Percentiles rank a stretch among this genome's conserved stretches.
Evolutionary conservation across 2,797 vertebrate species (phyloP).

Genomic region (Sebastes taczanowskii): DNA sequence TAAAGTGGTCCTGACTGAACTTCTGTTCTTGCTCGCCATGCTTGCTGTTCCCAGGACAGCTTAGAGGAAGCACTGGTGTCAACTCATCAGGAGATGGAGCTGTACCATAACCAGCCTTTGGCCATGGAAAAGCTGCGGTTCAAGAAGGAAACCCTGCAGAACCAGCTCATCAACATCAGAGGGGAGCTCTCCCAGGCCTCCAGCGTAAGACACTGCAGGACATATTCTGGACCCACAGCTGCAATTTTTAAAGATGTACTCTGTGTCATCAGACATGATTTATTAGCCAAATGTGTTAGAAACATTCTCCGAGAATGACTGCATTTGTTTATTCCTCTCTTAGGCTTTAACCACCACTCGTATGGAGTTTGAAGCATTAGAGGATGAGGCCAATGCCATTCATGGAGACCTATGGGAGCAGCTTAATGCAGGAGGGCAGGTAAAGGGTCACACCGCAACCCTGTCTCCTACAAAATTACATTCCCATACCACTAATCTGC

Average conservation of each 20-base stretch:
- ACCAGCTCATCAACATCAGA: slow-evolving; percentile 94
- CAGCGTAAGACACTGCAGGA: slow-evolving; percentile 80
- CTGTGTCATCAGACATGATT: neutral
- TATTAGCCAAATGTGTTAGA: neutral
- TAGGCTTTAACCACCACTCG: slow-evolving; percentile 90
- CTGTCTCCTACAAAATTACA: too few relatives aligned
- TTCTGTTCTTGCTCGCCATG: neutral
- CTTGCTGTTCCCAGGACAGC: slow-evolving; percentile 83
- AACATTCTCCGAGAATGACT: neutral
- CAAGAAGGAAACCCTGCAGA: slow-evolving; percentile 95
- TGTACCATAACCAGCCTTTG: slow-evolving; percentile 88
- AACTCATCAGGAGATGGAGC: slow-evolving; percentile 95
- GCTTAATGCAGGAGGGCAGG: slow-evolving; percentile 93
- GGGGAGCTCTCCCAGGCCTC: slow-evolving; percentile 95
- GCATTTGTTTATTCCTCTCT: neutral
- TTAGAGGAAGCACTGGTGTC: slow-evolving; percentile 93
- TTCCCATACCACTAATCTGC: neutral
- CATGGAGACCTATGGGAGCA: slow-evolving; percentile 97
- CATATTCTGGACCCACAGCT: neutral
- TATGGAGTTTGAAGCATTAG: slow-evolving; percentile 90
- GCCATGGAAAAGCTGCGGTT: slow-evolving; percentile 90
- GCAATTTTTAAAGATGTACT: neutral
- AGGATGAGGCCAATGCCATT: slow-evolving; percentile 91
- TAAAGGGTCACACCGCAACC: slow-evolving; percentile 50
- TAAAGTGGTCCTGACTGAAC: too few relatives aligned